Conservation (phyloP, 2,113 vertebrate genomes). For the Brachypodius melanocephalos region DNA sequence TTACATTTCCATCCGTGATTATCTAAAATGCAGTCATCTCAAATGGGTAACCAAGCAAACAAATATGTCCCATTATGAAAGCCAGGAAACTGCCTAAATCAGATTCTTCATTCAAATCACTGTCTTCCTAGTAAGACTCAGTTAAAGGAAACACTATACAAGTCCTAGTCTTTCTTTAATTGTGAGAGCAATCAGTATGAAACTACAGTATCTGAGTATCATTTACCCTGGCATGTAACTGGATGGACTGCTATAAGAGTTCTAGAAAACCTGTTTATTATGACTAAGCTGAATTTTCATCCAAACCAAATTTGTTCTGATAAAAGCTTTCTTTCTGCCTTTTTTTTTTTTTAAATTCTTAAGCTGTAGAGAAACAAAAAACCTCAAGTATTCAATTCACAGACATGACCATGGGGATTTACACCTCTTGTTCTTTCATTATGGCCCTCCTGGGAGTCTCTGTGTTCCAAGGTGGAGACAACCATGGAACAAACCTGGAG, state of each 20-base stretch:
- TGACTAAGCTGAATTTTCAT: neutral
- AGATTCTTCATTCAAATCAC: constrained; percentile 12
- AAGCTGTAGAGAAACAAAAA: neutral
- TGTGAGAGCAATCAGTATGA: neutral
- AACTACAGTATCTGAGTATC: neutral
- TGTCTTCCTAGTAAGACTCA: neutral
- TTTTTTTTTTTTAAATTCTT: neutral
- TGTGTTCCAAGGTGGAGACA: neutral
- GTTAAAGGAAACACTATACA: neutral
- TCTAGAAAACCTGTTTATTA: neutral
- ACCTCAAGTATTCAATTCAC: neutral
- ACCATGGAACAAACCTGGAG: neutral
- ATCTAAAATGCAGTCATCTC: constrained; percentile 10
- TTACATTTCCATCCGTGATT: constrained; percentile 13
- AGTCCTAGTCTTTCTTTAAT: neutral
- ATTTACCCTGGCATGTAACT: neutral
- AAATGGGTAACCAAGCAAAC: constrained; percentile 44
- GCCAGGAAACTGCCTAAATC: neutral
- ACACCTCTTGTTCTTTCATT: neutral
- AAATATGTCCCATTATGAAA: constrained; percentile 13
- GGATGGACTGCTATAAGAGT: neutral
- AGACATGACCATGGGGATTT: neutral
- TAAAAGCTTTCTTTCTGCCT: neutral
- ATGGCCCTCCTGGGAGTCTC: neutral
- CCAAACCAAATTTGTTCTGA: neutral